phyloP scores from a whole-genome alignment of 2,113 vertebrate genomes.

The Etia nguti region DNA sequence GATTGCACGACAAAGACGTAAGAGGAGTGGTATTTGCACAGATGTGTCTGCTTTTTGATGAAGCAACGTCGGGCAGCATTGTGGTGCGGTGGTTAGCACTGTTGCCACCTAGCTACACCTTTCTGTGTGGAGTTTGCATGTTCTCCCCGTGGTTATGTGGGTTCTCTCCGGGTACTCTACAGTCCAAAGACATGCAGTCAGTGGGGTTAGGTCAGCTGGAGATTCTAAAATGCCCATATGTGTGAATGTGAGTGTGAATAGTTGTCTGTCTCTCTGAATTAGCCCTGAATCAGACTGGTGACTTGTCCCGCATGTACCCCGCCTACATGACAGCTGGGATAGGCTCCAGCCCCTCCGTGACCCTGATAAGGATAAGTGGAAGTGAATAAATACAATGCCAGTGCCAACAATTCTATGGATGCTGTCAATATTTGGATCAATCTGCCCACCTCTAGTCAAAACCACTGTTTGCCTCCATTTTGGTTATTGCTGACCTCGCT shows the following conservation, averaged over 20 bases:
- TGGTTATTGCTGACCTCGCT: neutral
- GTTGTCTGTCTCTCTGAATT: neutral
- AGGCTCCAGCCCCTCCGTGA: neutral
- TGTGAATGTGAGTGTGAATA: neutral
- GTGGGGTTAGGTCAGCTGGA: neutral
- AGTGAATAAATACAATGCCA: neutral
- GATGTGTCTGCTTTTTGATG: neutral
- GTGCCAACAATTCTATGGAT: neutral
- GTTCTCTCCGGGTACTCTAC: neutral
- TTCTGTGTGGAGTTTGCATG: neutral
- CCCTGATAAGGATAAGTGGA: neutral
- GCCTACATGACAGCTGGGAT: neutral
- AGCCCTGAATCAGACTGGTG: neutral
- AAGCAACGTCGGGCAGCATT: neutral
- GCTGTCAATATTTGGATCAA: neutral
- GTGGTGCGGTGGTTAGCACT: neutral
- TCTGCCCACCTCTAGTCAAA: neutral
- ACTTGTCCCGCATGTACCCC: neutral
- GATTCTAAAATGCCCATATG: neutral
- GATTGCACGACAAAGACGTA: neutral
- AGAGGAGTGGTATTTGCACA: neutral
- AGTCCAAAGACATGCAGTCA: neutral
- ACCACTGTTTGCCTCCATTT: neutral
- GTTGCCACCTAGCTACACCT: accelerated
- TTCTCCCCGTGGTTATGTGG: neutral